These are phyloP conservation scores for Stichodactyla helianthus DNA, from an alignment of 64 coral and sea anemone species.

Conservation along the genomic window DNA sequence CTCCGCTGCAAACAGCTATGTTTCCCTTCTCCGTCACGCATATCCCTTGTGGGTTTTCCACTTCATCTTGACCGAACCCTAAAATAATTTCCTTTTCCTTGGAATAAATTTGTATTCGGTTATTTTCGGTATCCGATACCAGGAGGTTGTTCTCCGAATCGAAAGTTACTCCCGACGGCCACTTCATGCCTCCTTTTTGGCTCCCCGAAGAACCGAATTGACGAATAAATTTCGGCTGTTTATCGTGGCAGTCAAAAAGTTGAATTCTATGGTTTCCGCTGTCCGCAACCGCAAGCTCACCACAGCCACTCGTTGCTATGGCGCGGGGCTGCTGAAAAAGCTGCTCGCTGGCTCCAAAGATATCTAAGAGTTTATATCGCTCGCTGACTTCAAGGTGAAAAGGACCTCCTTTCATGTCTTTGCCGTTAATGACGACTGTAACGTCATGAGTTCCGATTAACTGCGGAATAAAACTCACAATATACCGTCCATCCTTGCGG, in stretches of 20 bases:
- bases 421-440: neutral
- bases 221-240: conserved; percentile 19
- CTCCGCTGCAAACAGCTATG: conserved; percentile 28
- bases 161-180: conserved; percentile 21
- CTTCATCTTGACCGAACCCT: conserved; percentile 16
- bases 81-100: conserved; percentile 16
- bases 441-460: conserved; percentile 21
- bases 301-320: conserved; percentile 7
- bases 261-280: conserved; percentile 13
- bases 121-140: conserved; percentile 21
- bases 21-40: conserved; percentile 8
- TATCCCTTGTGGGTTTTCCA: conserved; percentile 2
- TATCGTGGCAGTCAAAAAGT: neutral
- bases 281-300: conserved; percentile 39
- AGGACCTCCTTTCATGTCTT: conserved; percentile 17
- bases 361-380: neutral
- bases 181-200: conserved; percentile 1
- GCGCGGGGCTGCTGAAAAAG: conserved; percentile 17
- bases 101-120: neutral
- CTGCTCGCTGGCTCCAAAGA: neutral
- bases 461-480: conserved; percentile 22
- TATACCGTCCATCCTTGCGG: conserved; percentile 4
- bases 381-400: conserved; percentile 7
- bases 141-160: conserved; percentile 19
- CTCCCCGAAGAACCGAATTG: conserved; percentile 12